Evolutionary conservation across 2,797 vertebrate species (phyloP), one percentile per base, ranked within the genome.

Genomic region (Microctenopoma steveboyesi): DNA sequence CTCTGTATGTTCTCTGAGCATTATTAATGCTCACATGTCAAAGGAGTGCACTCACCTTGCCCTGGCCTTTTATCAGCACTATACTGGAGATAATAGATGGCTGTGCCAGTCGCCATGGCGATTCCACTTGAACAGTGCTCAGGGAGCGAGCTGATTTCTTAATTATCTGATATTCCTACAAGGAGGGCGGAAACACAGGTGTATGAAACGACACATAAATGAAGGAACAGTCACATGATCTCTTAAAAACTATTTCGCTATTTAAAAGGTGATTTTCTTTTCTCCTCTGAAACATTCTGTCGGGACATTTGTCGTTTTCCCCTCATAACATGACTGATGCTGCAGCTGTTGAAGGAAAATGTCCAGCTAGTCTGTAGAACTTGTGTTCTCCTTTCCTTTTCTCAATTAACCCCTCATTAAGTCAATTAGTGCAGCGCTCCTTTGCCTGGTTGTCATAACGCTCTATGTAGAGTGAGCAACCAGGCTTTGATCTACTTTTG

Each of bases 51-150:
- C 95, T 95, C 91, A 99, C 98, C 96, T 98, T 98, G 88, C 97
- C 97, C 87, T 97, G 97, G 79, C 97, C 96, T 94, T 99, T 99
- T 96, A 99, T 98, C 81, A 99, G 89, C 69, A 98, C 97, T 0
- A 99, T 98, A 70, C 96, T 98, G 71, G 98, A 99, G 91, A 99
- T 99, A 88, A 99, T 98, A 12, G 98, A 99, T 0, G 98, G 97
- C 81, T 98, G 96, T 4, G 96, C 96, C 69, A 98, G 94, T 92
- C 96, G 95, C 97, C 98, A 99, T 50, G 97, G 97, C 66, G 96
- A 99, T 72, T 99, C 97, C 90, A 97, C 97, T 87, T 99, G 97
- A 86, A 95, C 93, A 0, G 97, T 95, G 88, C 97, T 99, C 71
- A 99, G 92, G 43, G 97, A 99, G 62, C 96, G 95, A 0, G 97